Evolutionary conservation across 2,113 vertebrate genomes (phyloP).

Genomic region (Lophura nycthemera): DNA sequence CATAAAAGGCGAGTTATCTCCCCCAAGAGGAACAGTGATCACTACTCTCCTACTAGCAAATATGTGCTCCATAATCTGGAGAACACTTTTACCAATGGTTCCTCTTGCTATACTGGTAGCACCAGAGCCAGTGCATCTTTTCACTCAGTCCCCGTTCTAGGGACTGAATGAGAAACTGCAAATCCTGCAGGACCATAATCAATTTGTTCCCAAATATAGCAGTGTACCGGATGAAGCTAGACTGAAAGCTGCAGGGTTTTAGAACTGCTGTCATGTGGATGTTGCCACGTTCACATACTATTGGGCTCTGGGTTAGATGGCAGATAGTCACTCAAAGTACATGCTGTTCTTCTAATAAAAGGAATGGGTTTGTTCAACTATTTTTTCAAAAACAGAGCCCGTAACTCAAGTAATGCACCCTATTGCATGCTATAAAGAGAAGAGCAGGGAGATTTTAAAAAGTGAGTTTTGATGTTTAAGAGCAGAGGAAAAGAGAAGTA

Average conservation of each 20-base stretch:
- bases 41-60: not conserved
- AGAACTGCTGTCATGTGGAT: not conserved
- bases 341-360: not conserved
- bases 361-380: not conserved
- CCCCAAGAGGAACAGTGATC: not conserved
- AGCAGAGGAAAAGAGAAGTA: fast-evolving
- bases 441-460: not conserved
- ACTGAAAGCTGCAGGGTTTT: not conserved
- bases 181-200: not conserved
- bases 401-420: not conserved
- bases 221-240: not conserved
- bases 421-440: not conserved
- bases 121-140: not conserved
- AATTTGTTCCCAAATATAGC: not conserved
- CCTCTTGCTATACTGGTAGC: not conserved
- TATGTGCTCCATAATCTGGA: not conserved
- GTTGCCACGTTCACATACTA: not conserved
- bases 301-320: not conserved
- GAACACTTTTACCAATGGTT: not conserved
- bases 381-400: not conserved
- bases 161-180: not conserved
- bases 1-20: not conserved
- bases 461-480: not conserved
- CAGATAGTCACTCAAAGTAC: not conserved
- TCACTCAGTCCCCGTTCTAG: not conserved